Evolutionary conservation across 2,888 invertebrate genomes (phyloP).

Genomic region (Harpalus rubripes): DNA sequence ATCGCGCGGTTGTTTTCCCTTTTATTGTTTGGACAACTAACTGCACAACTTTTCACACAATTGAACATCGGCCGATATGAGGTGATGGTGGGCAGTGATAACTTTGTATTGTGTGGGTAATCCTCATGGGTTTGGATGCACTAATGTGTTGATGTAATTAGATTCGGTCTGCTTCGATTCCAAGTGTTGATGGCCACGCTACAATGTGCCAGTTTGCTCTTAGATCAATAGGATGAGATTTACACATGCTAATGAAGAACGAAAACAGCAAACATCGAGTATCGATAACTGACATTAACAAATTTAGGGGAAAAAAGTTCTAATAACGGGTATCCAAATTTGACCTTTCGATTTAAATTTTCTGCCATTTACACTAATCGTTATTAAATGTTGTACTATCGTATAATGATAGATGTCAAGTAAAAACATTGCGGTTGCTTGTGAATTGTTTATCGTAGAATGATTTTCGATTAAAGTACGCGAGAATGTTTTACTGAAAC

Average conservation of each 20-base stretch:
- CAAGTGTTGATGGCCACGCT: conserved; percentile 28
- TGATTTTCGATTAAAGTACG: too few relatives aligned
- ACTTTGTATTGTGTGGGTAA: conserved; percentile 54
- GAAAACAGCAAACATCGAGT: background rate
- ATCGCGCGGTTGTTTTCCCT: conserved; percentile 37
- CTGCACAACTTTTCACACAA: conserved; percentile 59
- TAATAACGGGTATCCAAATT: too few relatives aligned
- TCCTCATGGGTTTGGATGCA: conserved; percentile 42
- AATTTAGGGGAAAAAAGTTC: too few relatives aligned
- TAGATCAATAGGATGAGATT: conserved; percentile 10
- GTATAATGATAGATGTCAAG: too few relatives aligned
- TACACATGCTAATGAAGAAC: background rate
- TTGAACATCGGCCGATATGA: conserved; percentile 56
- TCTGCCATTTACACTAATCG: too few relatives aligned
- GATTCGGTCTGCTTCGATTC: conserved; percentile 36
- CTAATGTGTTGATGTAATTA: conserved; percentile 52
- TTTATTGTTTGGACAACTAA: conserved; percentile 58
- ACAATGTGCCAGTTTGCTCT: conserved; percentile 26
- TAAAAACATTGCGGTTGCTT: too few relatives aligned
- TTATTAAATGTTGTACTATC: too few relatives aligned
- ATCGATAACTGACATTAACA: background rate
- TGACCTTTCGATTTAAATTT: too few relatives aligned
- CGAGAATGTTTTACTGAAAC: too few relatives aligned
- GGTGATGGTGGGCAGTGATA: conserved; percentile 54
- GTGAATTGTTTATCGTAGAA: too few relatives aligned